Percentiles rank a stretch among this genome's conserved stretches.
phyloP scores from a whole-genome alignment of 2,113 vertebrate species.

The Vireo altiloquus region DNA sequence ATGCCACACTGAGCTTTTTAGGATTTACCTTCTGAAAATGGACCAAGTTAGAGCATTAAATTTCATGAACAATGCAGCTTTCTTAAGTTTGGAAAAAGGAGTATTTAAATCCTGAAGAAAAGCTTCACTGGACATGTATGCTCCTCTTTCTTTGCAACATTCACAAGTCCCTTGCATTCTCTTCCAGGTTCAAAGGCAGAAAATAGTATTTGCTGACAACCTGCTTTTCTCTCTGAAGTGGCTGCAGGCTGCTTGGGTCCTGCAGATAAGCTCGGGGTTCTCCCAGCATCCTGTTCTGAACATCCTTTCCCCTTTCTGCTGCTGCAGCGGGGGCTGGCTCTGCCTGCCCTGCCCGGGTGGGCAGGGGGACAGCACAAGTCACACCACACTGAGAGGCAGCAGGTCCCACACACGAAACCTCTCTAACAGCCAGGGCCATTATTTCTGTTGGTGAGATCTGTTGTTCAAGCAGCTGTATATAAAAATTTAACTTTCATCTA shows the following conservation, averaged over 20 bases:
- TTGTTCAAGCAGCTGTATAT: neutral
- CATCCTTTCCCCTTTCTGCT: neutral
- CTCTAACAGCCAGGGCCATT: accelerated
- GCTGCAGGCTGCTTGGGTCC: neutral
- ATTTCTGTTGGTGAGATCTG: neutral
- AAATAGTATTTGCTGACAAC: neutral
- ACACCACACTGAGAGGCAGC: accelerated
- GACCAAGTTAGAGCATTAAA: constrained; percentile 53
- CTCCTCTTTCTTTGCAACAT: neutral
- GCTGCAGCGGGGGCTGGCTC: neutral
- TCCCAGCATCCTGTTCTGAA: neutral
- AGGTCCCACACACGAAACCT: accelerated
- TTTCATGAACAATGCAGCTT: constrained; percentile 63
- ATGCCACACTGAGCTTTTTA: constrained; percentile 62
- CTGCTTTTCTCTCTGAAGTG: neutral
- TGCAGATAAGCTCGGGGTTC: neutral
- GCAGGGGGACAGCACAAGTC: neutral
- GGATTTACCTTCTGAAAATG: constrained; percentile 70
- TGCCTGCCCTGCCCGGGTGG: neutral
- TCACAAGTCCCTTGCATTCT: neutral
- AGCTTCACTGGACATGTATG: constrained; percentile 15
- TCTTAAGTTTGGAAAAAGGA: constrained; percentile 50
- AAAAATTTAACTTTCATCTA: neutral
- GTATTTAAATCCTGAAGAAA: constrained; percentile 56
- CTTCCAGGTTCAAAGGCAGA: constrained; percentile 34